Evolutionary conservation across 2,888 invertebrate species (phyloP), one percentile per base, ranked within the genome.

Genomic region (Aethes cnicana): DNA sequence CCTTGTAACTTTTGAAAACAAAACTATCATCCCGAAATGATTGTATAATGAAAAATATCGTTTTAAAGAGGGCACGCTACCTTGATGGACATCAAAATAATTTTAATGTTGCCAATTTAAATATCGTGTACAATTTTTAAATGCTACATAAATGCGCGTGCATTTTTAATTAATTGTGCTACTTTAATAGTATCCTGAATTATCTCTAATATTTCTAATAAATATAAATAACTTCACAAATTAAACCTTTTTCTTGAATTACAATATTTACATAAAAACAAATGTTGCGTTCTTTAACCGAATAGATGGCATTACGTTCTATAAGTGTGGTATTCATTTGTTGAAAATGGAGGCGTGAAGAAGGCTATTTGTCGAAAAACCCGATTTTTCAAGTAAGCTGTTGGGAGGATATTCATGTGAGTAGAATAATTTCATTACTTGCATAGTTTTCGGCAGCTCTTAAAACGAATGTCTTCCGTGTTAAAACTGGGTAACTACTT

Each of bases 301-400:
- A 49, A 54, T 41, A 32, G 41, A 44, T 46, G 53, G 47, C 52
- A 54, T 72, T 77, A 75, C 75, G 66, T 72, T 59, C 69, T 74
- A 69, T 60, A 58, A 58, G 49, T 65, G 72, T 66, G 72, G 66
- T 79, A 81, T 83, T 88, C 88, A 87, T 86, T 87, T 88, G 85
- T 88, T 83, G 84, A 83, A 88, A 84, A 88, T 89, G 88, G 86
- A 81, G 82, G 81, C 81, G 83, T 85, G 84, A 88, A 82, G 81
- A 73, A 69, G 77, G 73, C 74, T 77, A 73, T 74, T 80, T 78
- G 81, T 81, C 75, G 78, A 71, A 81, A 78, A 76, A 73, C 72
- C 72, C 63, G 60, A 71, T 76, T 82, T 83, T 86, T 84, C 81
- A 80, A 78, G 78, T 84, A 85, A 66, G 77, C 76, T 69, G 78